Conservation (phyloP, 2,113 vertebrate genomes). For the Porphyrio hochstetteri region DNA sequence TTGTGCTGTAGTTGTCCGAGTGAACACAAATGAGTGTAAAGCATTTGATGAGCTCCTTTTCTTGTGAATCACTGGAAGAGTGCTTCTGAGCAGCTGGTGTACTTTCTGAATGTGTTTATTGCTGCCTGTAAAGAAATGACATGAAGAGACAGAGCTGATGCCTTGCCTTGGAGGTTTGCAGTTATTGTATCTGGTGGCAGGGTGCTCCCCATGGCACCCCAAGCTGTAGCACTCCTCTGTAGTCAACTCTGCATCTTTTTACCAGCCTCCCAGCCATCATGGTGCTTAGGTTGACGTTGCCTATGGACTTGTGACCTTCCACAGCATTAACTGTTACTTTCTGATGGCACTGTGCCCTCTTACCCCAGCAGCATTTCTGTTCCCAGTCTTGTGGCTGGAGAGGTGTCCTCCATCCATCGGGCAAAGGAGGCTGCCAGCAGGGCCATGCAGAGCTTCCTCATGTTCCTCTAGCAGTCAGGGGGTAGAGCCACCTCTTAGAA, state of each 20-base stretch:
- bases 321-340: background rate
- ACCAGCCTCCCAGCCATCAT: background rate
- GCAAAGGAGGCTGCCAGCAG: background rate
- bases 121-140: background rate
- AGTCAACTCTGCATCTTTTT: background rate
- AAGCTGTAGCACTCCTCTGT: background rate
- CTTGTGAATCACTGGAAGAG: background rate
- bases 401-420: background rate
- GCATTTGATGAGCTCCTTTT: background rate
- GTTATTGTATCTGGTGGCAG: background rate
- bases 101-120: background rate
- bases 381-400: background rate
- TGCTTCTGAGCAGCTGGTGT: background rate
- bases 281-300: background rate
- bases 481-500: background rate
- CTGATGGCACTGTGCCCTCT: background rate
- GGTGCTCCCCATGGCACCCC: background rate
- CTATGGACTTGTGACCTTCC: background rate
- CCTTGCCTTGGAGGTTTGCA: background rate
- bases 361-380: background rate
- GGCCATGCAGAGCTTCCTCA: background rate
- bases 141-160: background rate
- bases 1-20: background rate
- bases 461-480: background rate
- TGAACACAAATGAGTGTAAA: background rate